Evolutionary conservation across 2,797 vertebrate species (phyloP).

Genomic region (Sebastes oblongus): DNA sequence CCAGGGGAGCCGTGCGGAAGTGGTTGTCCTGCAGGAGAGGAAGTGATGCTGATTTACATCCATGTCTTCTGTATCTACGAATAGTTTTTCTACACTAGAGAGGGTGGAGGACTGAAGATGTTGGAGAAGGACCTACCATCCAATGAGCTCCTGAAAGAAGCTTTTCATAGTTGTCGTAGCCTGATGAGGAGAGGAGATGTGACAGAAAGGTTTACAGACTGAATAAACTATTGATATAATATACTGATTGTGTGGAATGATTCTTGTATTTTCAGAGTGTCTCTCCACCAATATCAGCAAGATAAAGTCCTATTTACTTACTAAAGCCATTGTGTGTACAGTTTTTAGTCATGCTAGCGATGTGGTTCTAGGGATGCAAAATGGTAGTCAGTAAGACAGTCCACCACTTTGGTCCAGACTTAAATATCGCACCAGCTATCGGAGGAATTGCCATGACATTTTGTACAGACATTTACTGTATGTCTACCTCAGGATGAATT

Average conservation of each 20-base stretch:
- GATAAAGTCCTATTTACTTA: background rate
- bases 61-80: background rate
- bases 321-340: background rate
- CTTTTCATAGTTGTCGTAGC: constrained; percentile 95
- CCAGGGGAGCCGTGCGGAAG: constrained; percentile 89
- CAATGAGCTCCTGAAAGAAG: constrained; percentile 95
- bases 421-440: background rate
- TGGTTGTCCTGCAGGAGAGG: constrained; percentile 87
- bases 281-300: background rate
- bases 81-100: background rate
- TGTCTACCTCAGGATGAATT: background rate
- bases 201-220: background rate
- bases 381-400: background rate
- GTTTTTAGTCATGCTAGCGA: background rate
- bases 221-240: background rate
- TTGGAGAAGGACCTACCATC: constrained; percentile 85
- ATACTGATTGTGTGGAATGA: background rate
- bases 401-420: background rate
- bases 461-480: background rate
- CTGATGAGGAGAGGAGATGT: constrained; percentile 70
- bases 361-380: background rate
- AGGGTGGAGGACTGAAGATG: background rate
- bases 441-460: background rate
- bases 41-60: background rate
- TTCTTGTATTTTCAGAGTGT: background rate